These are phyloP conservation scores for Chaetodon trifasciatus DNA, from an alignment of 2,797 vertebrate genomes.

Conservation along the genomic window DNA sequence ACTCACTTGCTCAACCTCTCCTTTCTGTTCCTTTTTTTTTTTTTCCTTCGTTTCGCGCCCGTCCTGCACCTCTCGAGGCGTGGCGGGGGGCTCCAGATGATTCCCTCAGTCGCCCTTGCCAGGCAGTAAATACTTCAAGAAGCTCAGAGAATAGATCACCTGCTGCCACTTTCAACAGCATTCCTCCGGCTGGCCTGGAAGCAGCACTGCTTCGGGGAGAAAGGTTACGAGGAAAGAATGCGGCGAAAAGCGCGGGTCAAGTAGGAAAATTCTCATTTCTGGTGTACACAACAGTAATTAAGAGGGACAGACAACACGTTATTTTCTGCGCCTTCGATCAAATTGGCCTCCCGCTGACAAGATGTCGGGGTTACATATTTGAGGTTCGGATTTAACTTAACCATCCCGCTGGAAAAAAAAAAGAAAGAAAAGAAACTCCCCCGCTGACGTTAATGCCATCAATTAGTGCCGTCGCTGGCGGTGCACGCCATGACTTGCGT, in stretches of 20 bases:
- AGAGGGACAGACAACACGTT: background rate
- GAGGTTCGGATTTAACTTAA: constrained; percentile 25
- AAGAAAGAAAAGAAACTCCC: background rate
- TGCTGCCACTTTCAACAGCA: constrained; percentile 52
- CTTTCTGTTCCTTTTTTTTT: constrained; percentile 13
- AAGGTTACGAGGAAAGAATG: constrained; percentile 12
- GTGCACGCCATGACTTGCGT: constrained; percentile 38
- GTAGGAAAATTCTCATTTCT: background rate
- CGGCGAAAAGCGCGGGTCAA: constrained; percentile 31
- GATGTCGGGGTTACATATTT: constrained; percentile 24
- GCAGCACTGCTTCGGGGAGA: background rate
- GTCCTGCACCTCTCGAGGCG: constrained; percentile 33
- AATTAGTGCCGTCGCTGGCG: constrained; percentile 64
- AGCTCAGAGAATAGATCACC: constrained; percentile 70
- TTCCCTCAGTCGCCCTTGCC: constrained; percentile 69
- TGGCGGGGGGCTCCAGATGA: constrained; percentile 54
- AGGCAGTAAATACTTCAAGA: constrained; percentile 74
- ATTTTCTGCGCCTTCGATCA: constrained; percentile 6
- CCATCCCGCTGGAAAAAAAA: constrained; percentile 8
- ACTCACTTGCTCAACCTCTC: constrained; percentile 15
- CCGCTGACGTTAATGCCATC: constrained; percentile 54
- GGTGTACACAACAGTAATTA: background rate
- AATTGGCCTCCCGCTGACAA: constrained; percentile 9
- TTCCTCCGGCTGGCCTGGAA: constrained; percentile 38
- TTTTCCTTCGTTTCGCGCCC: constrained; percentile 13